phyloP scores from a whole-genome alignment of 1,140 invertebrate genomes.

The Drosophila guanche region DNA sequence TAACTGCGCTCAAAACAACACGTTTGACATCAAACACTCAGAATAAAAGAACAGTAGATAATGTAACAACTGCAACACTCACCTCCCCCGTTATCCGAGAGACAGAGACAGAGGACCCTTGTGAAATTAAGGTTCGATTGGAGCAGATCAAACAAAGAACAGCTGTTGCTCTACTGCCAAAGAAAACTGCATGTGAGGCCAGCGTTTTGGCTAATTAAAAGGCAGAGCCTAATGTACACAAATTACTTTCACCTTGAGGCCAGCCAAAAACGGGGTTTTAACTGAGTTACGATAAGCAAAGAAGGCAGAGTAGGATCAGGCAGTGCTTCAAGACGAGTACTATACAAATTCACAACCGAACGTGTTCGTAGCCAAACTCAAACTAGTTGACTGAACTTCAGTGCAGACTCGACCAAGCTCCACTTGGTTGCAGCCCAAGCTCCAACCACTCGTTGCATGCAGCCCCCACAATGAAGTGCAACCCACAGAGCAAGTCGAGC shows the following conservation, averaged over 20 bases:
- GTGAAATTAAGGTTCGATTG: not conserved
- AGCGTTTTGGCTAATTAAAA: conserved; percentile 28
- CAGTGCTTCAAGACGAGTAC: conserved; percentile 1
- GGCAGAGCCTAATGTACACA: conserved; percentile 39
- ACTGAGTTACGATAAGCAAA: conserved; percentile 1
- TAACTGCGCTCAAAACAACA: conserved; percentile 16
- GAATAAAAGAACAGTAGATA: conserved; percentile 24
- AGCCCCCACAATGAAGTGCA: conserved; percentile 3
- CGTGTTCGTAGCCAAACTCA: conserved; percentile 63
- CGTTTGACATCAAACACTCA: not conserved
- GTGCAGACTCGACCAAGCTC: conserved; percentile 30
- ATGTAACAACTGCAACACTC: not conserved
- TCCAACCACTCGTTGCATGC: conserved; percentile 27
- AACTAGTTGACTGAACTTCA: conserved; percentile 75
- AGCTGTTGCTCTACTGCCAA: not conserved
- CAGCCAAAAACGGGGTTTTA: conserved; percentile 37
- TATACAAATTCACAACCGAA: conserved; percentile 39
- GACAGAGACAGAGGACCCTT: not conserved
- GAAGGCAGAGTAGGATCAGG: conserved; percentile 3
- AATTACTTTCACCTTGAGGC: conserved; percentile 49
- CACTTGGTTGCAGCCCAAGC: conserved; percentile 7
- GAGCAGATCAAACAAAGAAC: not conserved
- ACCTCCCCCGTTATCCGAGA: conserved; percentile 15
- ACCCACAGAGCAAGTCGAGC: conserved; percentile 62
- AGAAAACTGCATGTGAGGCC: conserved; percentile 17